A percentile compares a stretch with the other conserved stretches of the same genome.
phyloP scores from a whole-genome alignment of 2,888 invertebrate genomes.

The Idaea aversata region DNA sequence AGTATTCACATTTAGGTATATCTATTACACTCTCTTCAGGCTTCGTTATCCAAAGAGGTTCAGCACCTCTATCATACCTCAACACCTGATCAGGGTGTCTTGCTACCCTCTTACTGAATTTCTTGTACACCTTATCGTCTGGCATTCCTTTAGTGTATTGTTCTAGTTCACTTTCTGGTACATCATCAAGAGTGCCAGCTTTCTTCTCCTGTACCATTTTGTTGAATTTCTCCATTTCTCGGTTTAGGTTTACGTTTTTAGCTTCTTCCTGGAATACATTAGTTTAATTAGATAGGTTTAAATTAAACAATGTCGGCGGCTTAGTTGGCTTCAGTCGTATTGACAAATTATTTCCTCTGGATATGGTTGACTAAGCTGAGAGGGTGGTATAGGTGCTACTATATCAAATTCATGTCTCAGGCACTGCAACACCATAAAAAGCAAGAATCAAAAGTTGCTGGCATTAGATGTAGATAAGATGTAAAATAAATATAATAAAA shows the following conservation, averaged over 20 bases:
- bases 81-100: conserved; percentile 89
- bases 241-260: conserved; percentile 71
- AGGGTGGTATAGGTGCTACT: too few relatives aligned
- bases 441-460: too few relatives aligned
- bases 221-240: conserved; percentile 64
- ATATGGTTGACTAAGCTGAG: too few relatives aligned
- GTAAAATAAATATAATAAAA: background rate
- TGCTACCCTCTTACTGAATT: conserved; percentile 86
- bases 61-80: conserved; percentile 88
- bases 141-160: conserved; percentile 81
- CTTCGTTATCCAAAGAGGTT: conserved; percentile 91
- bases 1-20: conserved; percentile 87
- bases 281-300: conserved; percentile 3
- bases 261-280: conserved; percentile 49
- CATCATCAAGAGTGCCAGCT: conserved; percentile 82
- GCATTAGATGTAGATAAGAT: too few relatives aligned
- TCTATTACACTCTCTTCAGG: conserved; percentile 60
- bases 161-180: conserved; percentile 85
- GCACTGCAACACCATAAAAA: too few relatives aligned
- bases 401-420: too few relatives aligned
- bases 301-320: background rate
- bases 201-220: conserved; percentile 78
- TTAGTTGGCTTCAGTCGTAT: background rate
- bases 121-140: conserved; percentile 88
- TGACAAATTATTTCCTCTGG: too few relatives aligned